These are phyloP conservation scores for Corvus moneduloides DNA, from an alignment of 2,113 vertebrate genomes.

Conservation along the genomic window DNA sequence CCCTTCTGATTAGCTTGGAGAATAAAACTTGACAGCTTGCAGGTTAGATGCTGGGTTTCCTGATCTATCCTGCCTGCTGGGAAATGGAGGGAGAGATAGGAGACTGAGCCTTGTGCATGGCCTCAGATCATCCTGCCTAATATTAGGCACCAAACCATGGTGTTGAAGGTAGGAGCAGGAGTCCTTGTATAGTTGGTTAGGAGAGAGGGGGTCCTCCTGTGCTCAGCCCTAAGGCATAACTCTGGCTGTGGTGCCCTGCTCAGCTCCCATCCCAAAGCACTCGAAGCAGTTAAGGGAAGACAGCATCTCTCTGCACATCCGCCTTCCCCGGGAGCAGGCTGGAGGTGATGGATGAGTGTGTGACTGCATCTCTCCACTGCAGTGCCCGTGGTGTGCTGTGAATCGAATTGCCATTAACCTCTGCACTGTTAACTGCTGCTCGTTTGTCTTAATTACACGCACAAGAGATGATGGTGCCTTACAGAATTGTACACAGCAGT, in stretches of 20 bases:
- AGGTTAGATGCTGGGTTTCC: not conserved
- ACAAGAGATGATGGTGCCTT: not conserved
- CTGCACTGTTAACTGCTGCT: not conserved
- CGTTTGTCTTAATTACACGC: not conserved
- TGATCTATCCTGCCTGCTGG: not conserved
- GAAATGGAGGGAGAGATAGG: not conserved
- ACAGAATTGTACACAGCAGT: rapidly evolving
- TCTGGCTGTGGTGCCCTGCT: not conserved
- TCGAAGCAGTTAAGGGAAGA: not conserved
- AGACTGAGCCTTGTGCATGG: not conserved
- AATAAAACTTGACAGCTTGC: not conserved
- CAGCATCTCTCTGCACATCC: not conserved
- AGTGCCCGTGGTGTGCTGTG: not conserved
- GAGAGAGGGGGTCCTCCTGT: not conserved
- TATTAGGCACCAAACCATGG: not conserved
- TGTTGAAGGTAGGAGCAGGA: not conserved
- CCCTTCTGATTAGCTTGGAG: not conserved
- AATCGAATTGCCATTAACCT: not conserved
- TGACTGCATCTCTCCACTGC: not conserved
- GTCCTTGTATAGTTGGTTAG: not conserved
- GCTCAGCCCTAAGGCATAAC: not conserved
- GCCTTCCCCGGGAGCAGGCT: not conserved
- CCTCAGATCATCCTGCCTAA: not conserved
- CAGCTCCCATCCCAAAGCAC: too few species aligned
- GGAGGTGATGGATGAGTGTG: not conserved